phyloP scores from a whole-genome alignment of 2,888 invertebrate species.

The Cephus pulcher region DNA sequence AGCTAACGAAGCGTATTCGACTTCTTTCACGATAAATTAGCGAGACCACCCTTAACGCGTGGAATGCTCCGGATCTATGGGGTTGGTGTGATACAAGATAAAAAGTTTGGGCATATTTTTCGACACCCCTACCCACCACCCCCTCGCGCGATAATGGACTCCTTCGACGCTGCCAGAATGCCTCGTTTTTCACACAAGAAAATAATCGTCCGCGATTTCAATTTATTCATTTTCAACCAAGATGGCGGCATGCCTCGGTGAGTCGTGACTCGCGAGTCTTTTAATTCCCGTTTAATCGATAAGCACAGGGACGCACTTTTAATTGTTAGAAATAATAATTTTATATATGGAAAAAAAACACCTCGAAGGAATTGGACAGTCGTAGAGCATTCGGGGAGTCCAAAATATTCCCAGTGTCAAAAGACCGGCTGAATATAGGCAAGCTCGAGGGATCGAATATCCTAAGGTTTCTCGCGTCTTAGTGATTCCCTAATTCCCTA shows the following conservation, averaged over 20 bases:
- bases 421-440: slow-evolving; percentile 44
- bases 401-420: not conserved
- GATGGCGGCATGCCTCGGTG: not conserved
- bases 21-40: slow-evolving; percentile 40
- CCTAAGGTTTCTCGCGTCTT: slow-evolving; percentile 61
- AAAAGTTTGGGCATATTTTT: slow-evolving; percentile 59
- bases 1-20: slow-evolving; percentile 10
- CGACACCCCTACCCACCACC: slow-evolving; percentile 33
- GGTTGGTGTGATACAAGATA: slow-evolving; percentile 41
- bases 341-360: not conserved
- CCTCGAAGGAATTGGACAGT: not conserved
- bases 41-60: slow-evolving; percentile 17
- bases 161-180: not conserved
- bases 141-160: slow-evolving; percentile 4
- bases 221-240: not conserved
- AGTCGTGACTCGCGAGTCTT: too few species aligned
- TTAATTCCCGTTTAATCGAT: too few species aligned
- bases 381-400: not conserved
- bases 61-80: not conserved
- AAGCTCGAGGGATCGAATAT: slow-evolving; percentile 53
- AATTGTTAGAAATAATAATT: not conserved
- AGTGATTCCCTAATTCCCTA: slow-evolving; percentile 20
- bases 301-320: not conserved
- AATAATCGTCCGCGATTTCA: not conserved
- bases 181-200: not conserved